These are phyloP conservation scores for Lepetodrilus schrolli DNA, from an alignment of 2,888 invertebrate species.

Conservation along the genomic window DNA sequence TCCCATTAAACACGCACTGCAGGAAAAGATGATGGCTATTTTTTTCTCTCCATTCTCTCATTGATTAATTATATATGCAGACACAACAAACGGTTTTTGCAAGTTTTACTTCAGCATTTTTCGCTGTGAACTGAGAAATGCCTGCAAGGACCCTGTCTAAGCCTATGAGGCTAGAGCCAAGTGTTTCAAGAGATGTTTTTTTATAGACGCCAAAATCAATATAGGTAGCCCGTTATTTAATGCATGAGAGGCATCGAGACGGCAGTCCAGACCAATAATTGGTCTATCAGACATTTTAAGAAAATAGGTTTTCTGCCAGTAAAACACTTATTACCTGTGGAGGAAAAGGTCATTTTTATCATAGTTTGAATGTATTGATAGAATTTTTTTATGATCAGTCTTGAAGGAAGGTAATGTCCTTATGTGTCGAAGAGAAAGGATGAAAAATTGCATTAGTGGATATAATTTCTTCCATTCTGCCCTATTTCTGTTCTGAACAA, in stretches of 20 bases:
- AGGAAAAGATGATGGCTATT: neutral
- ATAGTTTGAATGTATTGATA: constrained; percentile 27
- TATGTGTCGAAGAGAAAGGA: constrained; percentile 8
- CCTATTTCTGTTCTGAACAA: constrained; percentile 7
- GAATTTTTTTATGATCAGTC: constrained; percentile 21
- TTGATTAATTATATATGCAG: constrained; percentile 25
- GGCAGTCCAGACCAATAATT: constrained; percentile 24
- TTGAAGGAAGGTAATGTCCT: constrained; percentile 11
- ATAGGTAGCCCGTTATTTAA: constrained; percentile 25
- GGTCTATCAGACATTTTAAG: constrained; percentile 27
- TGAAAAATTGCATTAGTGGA: constrained; percentile 25
- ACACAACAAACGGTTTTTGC: constrained; percentile 25
- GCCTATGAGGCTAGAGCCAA: constrained; percentile 22
- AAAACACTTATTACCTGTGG: constrained; percentile 26
- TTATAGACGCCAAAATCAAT: constrained; percentile 26
- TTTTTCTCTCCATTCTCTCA: neutral
- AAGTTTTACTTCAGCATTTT: constrained; percentile 20
- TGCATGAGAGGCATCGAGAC: constrained; percentile 26
- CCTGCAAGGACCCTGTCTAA: constrained; percentile 16
- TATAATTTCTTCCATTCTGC: constrained; percentile 25
- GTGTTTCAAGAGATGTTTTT: constrained; percentile 26
- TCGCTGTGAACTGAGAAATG: constrained; percentile 6
- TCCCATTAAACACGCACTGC: neutral
- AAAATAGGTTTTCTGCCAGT: constrained; percentile 26
- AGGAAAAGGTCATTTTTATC: constrained; percentile 26